Conservation (phyloP, 2,888 invertebrate genomes). For the Lepidocyrtoides sp. region DNA sequence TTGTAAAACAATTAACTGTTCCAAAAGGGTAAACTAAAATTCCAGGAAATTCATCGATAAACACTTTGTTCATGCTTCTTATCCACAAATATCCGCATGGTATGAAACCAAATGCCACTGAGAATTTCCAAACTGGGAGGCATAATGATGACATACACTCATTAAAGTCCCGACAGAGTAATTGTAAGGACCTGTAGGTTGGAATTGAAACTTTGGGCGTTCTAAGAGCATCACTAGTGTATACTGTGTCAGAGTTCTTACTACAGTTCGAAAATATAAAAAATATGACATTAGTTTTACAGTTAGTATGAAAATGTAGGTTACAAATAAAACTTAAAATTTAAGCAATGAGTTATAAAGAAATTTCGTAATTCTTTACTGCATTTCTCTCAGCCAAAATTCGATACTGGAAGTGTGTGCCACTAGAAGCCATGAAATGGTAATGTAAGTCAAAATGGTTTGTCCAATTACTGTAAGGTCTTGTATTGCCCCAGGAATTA, state of each 20-base stretch:
- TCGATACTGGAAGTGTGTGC: constrained; percentile 67
- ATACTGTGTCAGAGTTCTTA: constrained; percentile 40
- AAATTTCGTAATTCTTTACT: constrained; percentile 49
- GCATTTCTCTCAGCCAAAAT: constrained; percentile 75
- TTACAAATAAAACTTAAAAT: no score
- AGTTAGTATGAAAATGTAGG: background rate
- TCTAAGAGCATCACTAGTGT: constrained; percentile 23
- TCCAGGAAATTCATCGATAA: constrained; percentile 66
- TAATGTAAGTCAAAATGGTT: constrained; percentile 47
- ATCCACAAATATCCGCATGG: constrained; percentile 67
- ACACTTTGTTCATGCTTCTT: constrained; percentile 65
- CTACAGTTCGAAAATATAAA: constrained; percentile 19
- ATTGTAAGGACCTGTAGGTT: constrained; percentile 51
- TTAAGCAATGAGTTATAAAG: no score
- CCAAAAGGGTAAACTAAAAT: constrained; percentile 66
- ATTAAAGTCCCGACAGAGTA: constrained; percentile 39
- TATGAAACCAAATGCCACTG: constrained; percentile 45
- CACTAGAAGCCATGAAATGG: constrained; percentile 56
- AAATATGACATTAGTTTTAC: background rate
- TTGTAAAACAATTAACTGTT: constrained; percentile 51
- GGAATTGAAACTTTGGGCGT: background rate
- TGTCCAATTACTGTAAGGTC: constrained; percentile 60
- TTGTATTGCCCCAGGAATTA: constrained; percentile 72
- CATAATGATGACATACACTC: constrained; percentile 31
- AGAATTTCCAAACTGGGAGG: constrained; percentile 61